Base-by-base conservation (phyloP, 2,113 vertebrate genomes). In the Caretta caretta region DNA sequence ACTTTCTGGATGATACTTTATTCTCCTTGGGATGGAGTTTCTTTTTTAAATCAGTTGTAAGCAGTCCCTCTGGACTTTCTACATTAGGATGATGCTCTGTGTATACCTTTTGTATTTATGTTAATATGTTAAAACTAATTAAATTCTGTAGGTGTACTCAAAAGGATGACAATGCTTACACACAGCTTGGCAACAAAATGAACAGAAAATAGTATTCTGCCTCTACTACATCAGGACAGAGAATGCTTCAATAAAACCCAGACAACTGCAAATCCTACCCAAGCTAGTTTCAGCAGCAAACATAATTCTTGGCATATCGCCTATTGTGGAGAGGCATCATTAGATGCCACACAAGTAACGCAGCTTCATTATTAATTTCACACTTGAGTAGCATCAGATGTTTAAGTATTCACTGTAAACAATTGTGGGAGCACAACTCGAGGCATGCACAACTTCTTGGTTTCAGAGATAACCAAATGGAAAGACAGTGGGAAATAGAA, bases 321-420 rank as follows among this genome's bases (percentile, higher is more conserved):
- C 6, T 81, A 54, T 49, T 86, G 86, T 89, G 81, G n/a, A 38
- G 82, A 84, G 72, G 46, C 53, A 57, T 79, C 50, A 91, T 96
- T 82, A 89, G 78, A 90, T 65, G 53, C 27, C 76, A 81, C 62
- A 84, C 13, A 83, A 65, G 86, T 92, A 72, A 84, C 49, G 82
- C 14, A 3, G 2, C 72, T 89, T 91, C 17, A 69, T 94, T 96
- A 83, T 93, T 96, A 93, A 96, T 96, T 94, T 97, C 86, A 83
- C 88, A 93, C 46, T 93, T 97, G 75, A 96, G 1, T 65, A 96
- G 76, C 69, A 88, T 88, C 16, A 62, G 8, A 42, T 84, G 35
- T 93, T 91, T 91, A 91, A 96, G 25, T 78, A 76, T 88, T 94
- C 62, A 85, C 38, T 72, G n/a, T 49, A 87, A 48, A 94, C 4